Base-by-base conservation (phyloP, 2,113 vertebrate species). In the Actenoides lindsayi region DNA sequence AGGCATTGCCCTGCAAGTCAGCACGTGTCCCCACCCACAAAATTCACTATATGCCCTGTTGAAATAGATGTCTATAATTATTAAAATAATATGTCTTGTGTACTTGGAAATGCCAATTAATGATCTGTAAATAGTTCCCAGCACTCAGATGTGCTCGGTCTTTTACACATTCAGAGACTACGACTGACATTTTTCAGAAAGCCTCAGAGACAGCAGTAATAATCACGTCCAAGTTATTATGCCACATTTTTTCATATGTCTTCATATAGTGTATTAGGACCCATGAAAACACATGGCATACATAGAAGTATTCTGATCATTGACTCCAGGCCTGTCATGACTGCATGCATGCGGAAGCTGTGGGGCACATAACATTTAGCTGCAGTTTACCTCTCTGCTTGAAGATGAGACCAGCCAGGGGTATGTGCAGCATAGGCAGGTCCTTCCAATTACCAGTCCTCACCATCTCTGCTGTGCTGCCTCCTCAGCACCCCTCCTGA, bases 321-420 rank as follows among this genome's bases (percentile, higher is more conserved):
- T 25, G 63, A 13, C 41, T 50, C 27, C 31, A 16, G 41, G 62
- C 25, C 27, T 1, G 9, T 69, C 37, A 9, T 0, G 6, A 20
- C 9, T 2, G 17, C 8, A 13, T 48, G 23, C 17, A 11, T 1
- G 5, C 31, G 50, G 65, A 48, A 48, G 50, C 35, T 19, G 31
- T 25, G 42, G 4, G 16, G 48, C 1, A 4, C 16, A 7, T 28
- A 2, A 4, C 4, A 1, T 33, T 21, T 10, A 20, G 44, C 75
- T 23, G 51, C 28, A n/a, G 1, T 28, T 54, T 18, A n/a, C 20
- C 41, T 20, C 69, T 27, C 79, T 44, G 65, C 76, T 3, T 3
- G n/a, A 16, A 63, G 39, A 27, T 0, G 5, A 68, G 25, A 16
- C 17, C 68, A 19, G 44, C 28, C 14, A 8, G 33, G 42, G 33